phyloP scores from a whole-genome alignment of 1,140 invertebrate genomes.

The Drosophila triauraria region DNA sequence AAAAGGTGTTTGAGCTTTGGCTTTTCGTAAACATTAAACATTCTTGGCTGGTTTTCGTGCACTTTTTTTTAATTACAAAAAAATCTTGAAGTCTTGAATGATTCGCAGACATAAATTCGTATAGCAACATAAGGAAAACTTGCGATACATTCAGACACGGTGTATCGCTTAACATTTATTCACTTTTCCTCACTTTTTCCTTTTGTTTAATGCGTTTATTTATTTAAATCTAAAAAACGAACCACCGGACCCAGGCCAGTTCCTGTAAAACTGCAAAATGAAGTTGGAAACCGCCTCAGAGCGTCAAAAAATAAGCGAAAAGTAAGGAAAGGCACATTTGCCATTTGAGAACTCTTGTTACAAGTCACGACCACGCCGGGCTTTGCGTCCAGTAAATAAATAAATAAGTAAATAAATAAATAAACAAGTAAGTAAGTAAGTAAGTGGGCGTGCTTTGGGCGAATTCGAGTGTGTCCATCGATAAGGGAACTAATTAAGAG shows the following conservation, averaged over 20 bases:
- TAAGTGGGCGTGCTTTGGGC: background rate
- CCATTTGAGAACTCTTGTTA: conserved; percentile 13
- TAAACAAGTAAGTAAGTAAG: background rate
- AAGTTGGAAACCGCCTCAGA: no score
- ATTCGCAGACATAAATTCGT: background rate
- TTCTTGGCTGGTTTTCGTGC: conserved; percentile 22
- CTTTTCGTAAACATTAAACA: background rate
- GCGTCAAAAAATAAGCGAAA: background rate
- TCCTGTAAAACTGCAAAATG: conserved; percentile 16
- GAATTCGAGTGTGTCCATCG: conserved; percentile 4
- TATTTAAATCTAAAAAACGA: conserved; percentile 51
- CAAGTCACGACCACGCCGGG: conserved; percentile 9
- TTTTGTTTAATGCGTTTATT: conserved; percentile 51
- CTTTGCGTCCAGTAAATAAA: conserved; percentile 8
- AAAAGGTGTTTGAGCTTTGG: background rate
- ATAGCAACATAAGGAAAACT: background rate
- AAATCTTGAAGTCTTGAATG: background rate
- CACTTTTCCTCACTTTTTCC: conserved; percentile 9
- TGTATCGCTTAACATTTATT: conserved; percentile 40
- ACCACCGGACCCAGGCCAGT: conserved; percentile 27
- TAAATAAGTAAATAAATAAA: conserved; percentile 20
- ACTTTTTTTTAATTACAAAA: conserved; percentile 18
- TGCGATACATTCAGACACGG: conserved; percentile 1
- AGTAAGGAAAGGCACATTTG: background rate
- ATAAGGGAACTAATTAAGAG: conserved; percentile 41